Percentiles rank a stretch among this genome's conserved stretches.
These are phyloP conservation scores for Progne subis DNA, from an alignment of 2,113 vertebrate species.

Conservation along the genomic window DNA sequence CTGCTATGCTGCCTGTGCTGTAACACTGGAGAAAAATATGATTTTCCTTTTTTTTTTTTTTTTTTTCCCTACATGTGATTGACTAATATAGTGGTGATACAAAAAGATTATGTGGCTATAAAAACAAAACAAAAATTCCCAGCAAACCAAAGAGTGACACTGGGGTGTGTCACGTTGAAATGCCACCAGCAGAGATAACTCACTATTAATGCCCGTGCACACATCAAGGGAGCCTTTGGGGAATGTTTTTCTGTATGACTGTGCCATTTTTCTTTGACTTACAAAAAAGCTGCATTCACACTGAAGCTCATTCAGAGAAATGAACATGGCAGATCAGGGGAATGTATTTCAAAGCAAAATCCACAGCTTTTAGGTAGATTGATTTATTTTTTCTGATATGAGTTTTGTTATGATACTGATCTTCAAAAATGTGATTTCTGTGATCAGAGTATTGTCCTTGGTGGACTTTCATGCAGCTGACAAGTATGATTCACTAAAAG, in stretches of 20 bases:
- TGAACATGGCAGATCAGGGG: neutral
- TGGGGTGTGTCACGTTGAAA: neutral
- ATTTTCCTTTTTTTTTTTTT: neutral
- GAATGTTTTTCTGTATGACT: neutral
- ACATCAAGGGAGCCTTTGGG: neutral
- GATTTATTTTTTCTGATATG: neutral
- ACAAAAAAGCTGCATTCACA: neutral
- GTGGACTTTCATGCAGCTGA: neutral
- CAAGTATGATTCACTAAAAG: neutral
- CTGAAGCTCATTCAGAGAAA: neutral
- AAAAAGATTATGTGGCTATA: neutral
- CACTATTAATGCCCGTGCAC: neutral
- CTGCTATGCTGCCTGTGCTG: neutral
- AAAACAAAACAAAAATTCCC: neutral
- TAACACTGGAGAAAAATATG: neutral
- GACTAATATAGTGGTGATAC: neutral
- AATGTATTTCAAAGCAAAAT: neutral
- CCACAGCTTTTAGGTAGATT: neutral
- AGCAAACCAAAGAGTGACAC: neutral
- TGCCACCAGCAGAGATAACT: neutral
- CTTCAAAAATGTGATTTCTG: neutral
- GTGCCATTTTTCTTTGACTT: neutral
- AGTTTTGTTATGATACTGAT: neutral
- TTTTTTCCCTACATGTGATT: neutral
- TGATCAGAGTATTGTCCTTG: neutral